phyloP scores from a whole-genome alignment of 2,113 vertebrate genomes.

The Ceuthmochares aereus region DNA sequence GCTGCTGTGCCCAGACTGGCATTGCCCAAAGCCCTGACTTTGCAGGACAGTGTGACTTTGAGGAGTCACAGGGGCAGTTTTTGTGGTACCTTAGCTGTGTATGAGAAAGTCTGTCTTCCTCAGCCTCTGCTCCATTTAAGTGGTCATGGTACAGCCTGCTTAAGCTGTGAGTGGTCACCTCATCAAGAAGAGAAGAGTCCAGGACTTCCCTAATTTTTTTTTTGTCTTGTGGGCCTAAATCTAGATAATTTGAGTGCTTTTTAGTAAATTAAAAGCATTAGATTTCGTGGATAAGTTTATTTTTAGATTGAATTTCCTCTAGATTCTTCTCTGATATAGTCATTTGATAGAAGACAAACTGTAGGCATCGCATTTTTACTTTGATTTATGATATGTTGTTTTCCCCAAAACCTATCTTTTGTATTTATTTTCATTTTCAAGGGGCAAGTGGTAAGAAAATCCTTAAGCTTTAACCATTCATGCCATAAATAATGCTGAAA shows the following conservation, averaged over 20 bases:
- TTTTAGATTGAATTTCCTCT: neutral
- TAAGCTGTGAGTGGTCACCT: neutral
- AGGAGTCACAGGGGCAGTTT: neutral
- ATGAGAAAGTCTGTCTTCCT: neutral
- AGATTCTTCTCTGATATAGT: neutral
- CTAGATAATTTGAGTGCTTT: slow-evolving; percentile 5
- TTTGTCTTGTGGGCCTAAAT: neutral
- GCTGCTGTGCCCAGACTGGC: neutral
- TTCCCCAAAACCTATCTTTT: neutral
- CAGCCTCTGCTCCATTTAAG: neutral
- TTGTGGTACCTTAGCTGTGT: neutral
- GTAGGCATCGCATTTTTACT: neutral
- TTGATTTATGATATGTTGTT: neutral
- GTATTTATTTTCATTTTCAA: slow-evolving; percentile 23
- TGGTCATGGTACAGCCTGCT: neutral
- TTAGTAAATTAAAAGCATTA: slow-evolving; percentile 3
- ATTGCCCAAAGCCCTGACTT: neutral
- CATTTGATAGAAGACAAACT: neutral
- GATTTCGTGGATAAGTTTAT: neutral
- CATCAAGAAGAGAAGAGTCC: neutral
- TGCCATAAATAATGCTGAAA: neutral
- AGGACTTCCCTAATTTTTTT: neutral
- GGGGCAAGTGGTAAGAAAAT: neutral
- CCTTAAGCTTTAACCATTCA: neutral
- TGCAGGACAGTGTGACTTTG: neutral